Evolutionary conservation across 2,113 vertebrate species (phyloP), one percentile per base, ranked within the genome.

Genomic region (Solea solea): DNA sequence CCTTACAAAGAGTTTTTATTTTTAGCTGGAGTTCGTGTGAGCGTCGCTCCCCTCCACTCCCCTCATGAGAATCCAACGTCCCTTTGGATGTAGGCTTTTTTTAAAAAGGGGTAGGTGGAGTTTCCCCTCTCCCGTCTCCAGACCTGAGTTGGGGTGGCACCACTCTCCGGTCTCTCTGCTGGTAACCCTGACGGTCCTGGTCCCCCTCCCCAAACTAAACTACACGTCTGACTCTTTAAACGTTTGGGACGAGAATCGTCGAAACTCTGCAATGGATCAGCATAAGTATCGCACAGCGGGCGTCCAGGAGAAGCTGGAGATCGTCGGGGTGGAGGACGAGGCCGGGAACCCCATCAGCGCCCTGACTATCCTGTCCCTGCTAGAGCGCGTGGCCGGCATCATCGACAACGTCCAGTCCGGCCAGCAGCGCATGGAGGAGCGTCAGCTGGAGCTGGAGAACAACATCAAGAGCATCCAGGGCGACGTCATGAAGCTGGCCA

Each of bases 371-470:
- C 94, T 99, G 82, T 96, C 96, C 0, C 95, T 99, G 77, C 93
- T 99, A 89, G 97, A 98, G 89, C 97, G 95, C 42, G 98, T 99
- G 21, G 96, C 97, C 16, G 94, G 95, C 46, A 96, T 98, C 9
- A 96, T 98, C 69, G 97, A 98, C 86, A 95, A 94, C 0, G 96
- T 99, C 51, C 97, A 98, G 91, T 94, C 94, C 0, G 94, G 96
- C 86, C 98, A 99, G 91, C 96, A 95, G 49, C 95, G 97, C 67
- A 98, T 98, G 88, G 96, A 98, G 57, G 96, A 98, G 78, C 94
- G 94, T 34, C 98, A 99, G 70, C 88, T 94, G 88, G 94, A 95
- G 40, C 96, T 98, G 91, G 97, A 95, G 84, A 93, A 90, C 3
- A 94, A 95, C 69, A 94, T 98, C 84, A 95, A 95, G 70, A 94